Evolutionary conservation across 2,888 invertebrate genomes (phyloP), one percentile per base, ranked within the genome.

Genomic region (Drosophila peninsularis): DNA sequence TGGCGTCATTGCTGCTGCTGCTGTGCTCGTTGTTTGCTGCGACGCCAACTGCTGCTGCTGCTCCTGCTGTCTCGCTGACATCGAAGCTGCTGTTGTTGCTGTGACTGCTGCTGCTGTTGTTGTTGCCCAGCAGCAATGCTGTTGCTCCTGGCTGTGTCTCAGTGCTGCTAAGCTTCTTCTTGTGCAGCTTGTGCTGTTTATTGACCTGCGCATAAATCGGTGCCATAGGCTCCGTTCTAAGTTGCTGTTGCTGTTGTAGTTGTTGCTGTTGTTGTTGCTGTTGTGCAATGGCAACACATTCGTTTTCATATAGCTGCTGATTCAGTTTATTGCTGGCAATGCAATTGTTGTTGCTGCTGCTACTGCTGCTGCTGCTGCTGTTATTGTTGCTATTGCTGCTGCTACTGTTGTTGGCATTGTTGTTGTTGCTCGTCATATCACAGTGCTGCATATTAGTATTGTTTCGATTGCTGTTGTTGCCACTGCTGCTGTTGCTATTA

Each of bases 201-300:
- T 93, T 92, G 37, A 93, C 91, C 71, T 93, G 90, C n/a, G 93
- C 93, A 73, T 93, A 92, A 52, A 93, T 91, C 11, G 92, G 91
- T 69, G 75, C 54, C 52, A 69, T 41, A 5, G 73, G 11, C 14
- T 47, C 37, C 27, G 61, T 24, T 62, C 44, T 41, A 9, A 68
- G 61, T 9, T 55, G 60, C 4, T 70, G 70, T 11, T 67, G 76
- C 14, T 63, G 64, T 17, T 61, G 67, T 10, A 56, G 75, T n/a
- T 63, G 66, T 7, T 68, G 76, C 45, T 30, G 30, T 13, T 42
- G 42, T 0, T 47, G 80, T 63, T 73, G 87, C 55, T 47, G 80
- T 62, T 73, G 87, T 58, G 90, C 80, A 61, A 90, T 84, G 47
- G 76, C 78, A 45, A 91, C 84, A 57, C 90, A 88, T 75, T 90